Conservation (phyloP, 2,888 invertebrate genomes). For the Dyspetes luteomarginatus region DNA sequence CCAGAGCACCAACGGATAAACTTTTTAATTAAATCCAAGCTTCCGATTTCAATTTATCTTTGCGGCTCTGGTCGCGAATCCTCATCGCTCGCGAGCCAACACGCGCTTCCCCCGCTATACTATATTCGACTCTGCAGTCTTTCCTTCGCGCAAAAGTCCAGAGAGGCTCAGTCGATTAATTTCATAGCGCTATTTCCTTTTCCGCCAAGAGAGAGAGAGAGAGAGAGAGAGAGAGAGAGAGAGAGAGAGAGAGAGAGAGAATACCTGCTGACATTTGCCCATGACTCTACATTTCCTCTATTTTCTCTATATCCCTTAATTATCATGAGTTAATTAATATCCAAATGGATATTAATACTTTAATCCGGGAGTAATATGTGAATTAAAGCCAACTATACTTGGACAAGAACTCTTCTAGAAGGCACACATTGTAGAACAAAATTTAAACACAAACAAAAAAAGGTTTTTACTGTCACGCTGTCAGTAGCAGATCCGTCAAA, state of each 20-base stretch:
- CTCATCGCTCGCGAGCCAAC: slow-evolving; percentile 45
- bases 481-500: too few species aligned
- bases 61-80: slow-evolving; percentile 66
- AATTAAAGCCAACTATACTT: too few species aligned
- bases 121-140: too few species aligned
- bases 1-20: slow-evolving; percentile 67
- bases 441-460: too few species aligned
- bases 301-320: slow-evolving; percentile 37
- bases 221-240: not conserved
- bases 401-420: too few species aligned
- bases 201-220: slow-evolving; percentile 35
- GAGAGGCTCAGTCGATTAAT: slow-evolving; percentile 60
- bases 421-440: too few species aligned
- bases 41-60: slow-evolving; percentile 81
- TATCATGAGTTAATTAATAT: slow-evolving; percentile 36
- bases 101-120: slow-evolving; percentile 7
- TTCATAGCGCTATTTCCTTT: slow-evolving; percentile 53
- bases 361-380: too few species aligned
- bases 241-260: not conserved
- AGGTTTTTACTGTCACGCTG: too few species aligned
- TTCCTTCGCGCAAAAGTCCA: slow-evolving; percentile 39
- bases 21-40: slow-evolving; percentile 81
- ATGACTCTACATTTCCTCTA: slow-evolving; percentile 20
- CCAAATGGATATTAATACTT: too few species aligned
- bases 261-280: not conserved